These are phyloP conservation scores for Australoheros scitulus DNA, from an alignment of 2,113 vertebrate species.

Conservation along the genomic window DNA sequence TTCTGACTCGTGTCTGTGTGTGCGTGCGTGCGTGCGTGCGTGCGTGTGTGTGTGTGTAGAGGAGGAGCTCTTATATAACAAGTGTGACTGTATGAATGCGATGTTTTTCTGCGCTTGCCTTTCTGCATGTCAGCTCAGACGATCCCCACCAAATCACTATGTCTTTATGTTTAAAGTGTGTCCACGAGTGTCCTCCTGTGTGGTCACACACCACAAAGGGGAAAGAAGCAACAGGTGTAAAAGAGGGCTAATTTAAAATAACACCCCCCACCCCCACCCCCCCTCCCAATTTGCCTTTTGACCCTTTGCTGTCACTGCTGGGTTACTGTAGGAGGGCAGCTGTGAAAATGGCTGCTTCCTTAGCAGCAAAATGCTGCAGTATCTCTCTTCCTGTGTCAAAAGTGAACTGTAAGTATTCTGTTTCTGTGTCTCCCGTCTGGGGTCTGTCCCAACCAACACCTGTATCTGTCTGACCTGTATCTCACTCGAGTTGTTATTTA, in stretches of 20 bases:
- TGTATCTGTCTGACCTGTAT: not conserved
- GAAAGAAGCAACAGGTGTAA: conserved; percentile 66
- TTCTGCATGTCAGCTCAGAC: not conserved
- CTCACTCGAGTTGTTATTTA: not conserved
- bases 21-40: too few species aligned
- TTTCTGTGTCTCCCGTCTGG: not conserved
- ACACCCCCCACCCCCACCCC: not conserved
- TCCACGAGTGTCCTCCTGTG: conserved; percentile 8
- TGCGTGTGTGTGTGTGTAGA: too few species aligned
- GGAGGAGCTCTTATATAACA: conserved; percentile 43
- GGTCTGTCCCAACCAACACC: not conserved
- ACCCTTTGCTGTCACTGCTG: conserved; percentile 43
- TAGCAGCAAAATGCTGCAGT: not conserved
- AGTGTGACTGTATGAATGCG: conserved; percentile 9
- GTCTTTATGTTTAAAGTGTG: conserved; percentile 10
- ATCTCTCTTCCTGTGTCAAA: not conserved
- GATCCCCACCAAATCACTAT: not conserved
- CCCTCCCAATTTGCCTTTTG: conserved; percentile 41
- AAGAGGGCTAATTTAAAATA: conserved; percentile 27
- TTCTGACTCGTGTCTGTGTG: too few species aligned
- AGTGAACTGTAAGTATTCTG: not conserved
- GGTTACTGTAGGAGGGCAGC: conserved; percentile 42
- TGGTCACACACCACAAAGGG: conserved; percentile 30
- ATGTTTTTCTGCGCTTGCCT: conserved; percentile 16
- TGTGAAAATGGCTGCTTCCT: conserved; percentile 52